A percentile compares a stretch with the other conserved stretches of the same genome.
Conservation (phyloP, 1,140 invertebrate species). For the Mycetomoellerius zeteki region DNA sequence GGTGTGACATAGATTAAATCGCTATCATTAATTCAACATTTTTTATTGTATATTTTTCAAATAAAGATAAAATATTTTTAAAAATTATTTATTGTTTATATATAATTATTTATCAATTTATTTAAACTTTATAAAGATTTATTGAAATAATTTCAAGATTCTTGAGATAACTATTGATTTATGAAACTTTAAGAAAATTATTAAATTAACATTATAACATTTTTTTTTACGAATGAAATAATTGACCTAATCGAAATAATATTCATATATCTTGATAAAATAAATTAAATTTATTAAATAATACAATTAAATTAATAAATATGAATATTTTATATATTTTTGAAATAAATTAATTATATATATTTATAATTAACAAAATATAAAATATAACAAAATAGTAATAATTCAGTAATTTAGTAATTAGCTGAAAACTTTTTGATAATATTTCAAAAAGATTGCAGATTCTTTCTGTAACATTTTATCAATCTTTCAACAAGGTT, state of each 20-base stretch:
- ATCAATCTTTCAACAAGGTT: no score
- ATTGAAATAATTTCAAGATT: not conserved
- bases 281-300: no score
- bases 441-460: no score
- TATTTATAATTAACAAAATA: not conserved
- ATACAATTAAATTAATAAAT: no score
- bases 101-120: not conserved
- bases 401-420: no score
- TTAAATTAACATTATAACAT: not conserved
- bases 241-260: no score
- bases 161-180: not conserved
- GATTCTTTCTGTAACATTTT: no score
- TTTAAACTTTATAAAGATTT: not conserved
- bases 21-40: not conserved
- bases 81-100: not conserved
- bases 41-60: not conserved
- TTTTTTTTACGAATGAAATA: no score
- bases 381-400: not conserved
- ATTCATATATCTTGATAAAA: no score
- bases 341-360: not conserved
- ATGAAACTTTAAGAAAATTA: not conserved
- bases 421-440: no score
- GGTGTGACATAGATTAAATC: conserved; percentile 13
- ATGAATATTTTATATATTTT: not conserved
- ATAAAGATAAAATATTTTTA: not conserved